Evolutionary conservation across 2,888 invertebrate genomes (phyloP).

Genomic region (Cerastis leucographa): DNA sequence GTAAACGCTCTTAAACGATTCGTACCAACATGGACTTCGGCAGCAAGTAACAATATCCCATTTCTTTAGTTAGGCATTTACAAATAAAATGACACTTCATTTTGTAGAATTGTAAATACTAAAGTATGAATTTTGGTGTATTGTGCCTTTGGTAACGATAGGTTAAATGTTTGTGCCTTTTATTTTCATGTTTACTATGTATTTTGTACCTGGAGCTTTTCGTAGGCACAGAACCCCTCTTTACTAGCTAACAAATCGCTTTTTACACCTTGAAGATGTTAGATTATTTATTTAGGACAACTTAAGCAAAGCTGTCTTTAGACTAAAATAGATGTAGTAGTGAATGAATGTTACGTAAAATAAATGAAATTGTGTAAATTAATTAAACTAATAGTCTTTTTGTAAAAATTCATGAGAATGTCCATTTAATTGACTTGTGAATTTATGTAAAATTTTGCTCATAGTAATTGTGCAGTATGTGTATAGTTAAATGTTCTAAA

Average conservation of each 20-base stretch:
- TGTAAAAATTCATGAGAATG: conserved; percentile 63
- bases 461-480: conserved; percentile 50
- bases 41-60: conserved; percentile 11
- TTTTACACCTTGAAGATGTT: conserved; percentile 69
- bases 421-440: conserved; percentile 62
- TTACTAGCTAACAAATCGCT: conserved; percentile 65
- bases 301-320: conserved; percentile 68
- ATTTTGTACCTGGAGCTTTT: conserved; percentile 86
- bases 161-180: conserved; percentile 88
- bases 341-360: conserved; percentile 60
- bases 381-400: conserved; percentile 41
- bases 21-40: not conserved
- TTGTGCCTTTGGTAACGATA: conserved; percentile 87
- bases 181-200: conserved; percentile 82
- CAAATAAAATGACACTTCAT: conserved; percentile 48
- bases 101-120: conserved; percentile 62
- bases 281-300: conserved; percentile 54
- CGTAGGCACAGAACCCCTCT: conserved; percentile 66
- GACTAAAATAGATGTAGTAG: conserved; percentile 58
- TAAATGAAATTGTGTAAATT: conserved; percentile 49
- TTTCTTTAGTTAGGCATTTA: conserved; percentile 40
- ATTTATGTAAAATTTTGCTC: conserved; percentile 52
- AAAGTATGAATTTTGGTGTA: conserved; percentile 81
- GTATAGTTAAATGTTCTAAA: conserved; percentile 44
- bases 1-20: not conserved